A percentile compares a stretch with the other conserved stretches of the same genome.
phyloP scores from a whole-genome alignment of 2,888 invertebrate genomes.

The Tiliacea aurago region DNA sequence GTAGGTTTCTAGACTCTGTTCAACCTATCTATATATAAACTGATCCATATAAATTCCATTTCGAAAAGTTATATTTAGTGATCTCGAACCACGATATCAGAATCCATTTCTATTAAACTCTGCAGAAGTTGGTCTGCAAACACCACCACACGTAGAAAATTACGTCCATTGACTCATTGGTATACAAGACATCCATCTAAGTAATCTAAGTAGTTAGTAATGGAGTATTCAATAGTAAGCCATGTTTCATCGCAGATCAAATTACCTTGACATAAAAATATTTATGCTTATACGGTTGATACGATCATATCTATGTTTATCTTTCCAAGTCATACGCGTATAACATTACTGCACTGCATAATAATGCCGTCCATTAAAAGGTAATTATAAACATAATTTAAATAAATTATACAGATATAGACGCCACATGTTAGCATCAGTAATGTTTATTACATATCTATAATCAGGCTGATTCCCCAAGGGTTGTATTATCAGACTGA shows the following conservation, averaged over 20 bases:
- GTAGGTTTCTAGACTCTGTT: background rate
- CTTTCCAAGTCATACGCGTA: slow-evolving; percentile 21
- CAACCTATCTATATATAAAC: background rate
- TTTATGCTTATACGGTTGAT: slow-evolving; percentile 21
- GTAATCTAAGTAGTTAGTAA: slow-evolving; percentile 3
- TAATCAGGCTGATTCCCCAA: slow-evolving; percentile 35
- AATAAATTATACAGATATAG: slow-evolving; percentile 39
- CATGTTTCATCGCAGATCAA: slow-evolving; percentile 19
- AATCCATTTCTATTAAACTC: slow-evolving; percentile 49
- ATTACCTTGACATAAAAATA: slow-evolving; percentile 53
- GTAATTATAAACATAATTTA: slow-evolving; percentile 45
- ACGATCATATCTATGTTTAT: slow-evolving; percentile 17
- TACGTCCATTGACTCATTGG: slow-evolving; percentile 19
- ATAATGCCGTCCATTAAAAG: slow-evolving; percentile 31
- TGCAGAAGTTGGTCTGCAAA: slow-evolving; percentile 31
- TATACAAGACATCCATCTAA: slow-evolving; percentile 7
- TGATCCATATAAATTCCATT: slow-evolving; percentile 18
- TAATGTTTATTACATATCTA: slow-evolving; percentile 25
- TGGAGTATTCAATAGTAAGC: slow-evolving; percentile 1
- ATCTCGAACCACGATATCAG: slow-evolving; percentile 23
- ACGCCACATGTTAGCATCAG: slow-evolving; percentile 18
- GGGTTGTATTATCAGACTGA: background rate
- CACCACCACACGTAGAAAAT: slow-evolving; percentile 25
- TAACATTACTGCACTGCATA: slow-evolving; percentile 27
- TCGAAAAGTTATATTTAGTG: slow-evolving; percentile 35